Evolutionary conservation across 1,140 invertebrate genomes (phyloP).

Genomic region (Drosophila biarmipes): DNA sequence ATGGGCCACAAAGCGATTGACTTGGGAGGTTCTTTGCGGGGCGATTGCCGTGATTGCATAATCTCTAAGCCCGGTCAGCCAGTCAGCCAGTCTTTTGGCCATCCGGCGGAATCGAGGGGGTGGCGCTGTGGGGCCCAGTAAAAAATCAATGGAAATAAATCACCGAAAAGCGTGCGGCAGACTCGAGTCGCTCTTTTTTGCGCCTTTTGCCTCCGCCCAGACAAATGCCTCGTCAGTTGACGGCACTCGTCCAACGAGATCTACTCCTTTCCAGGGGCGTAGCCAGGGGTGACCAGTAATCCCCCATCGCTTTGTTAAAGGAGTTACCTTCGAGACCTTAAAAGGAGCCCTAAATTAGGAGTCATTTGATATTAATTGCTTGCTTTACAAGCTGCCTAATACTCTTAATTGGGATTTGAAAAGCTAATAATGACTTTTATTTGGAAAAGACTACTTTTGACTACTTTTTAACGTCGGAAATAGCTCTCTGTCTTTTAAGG

Average conservation of each 20-base stretch:
- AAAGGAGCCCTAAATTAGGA: too few species aligned
- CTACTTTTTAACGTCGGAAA: too few species aligned
- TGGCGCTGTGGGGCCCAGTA: constrained; percentile 1
- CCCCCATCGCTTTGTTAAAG: too few species aligned
- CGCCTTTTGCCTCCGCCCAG: constrained; percentile 14
- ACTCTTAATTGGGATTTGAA: too few species aligned
- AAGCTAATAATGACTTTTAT: too few species aligned
- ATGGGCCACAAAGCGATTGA: constrained; percentile 18
- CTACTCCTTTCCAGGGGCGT: constrained; percentile 11
- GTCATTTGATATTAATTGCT: too few species aligned
- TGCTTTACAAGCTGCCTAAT: too few species aligned
- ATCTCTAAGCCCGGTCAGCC: constrained; percentile 57
- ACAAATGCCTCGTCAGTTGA: constrained; percentile 56
- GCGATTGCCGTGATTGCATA: constrained; percentile 62
- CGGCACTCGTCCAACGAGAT: constrained; percentile 31
- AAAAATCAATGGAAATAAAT: constrained; percentile 69
- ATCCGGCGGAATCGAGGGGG: constrained; percentile 29
- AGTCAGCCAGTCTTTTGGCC: background rate
- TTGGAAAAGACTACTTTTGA: too few species aligned
- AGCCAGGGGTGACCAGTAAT: background rate
- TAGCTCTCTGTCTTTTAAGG: too few species aligned
- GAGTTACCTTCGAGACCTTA: too few species aligned
- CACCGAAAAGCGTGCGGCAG: constrained; percentile 45
- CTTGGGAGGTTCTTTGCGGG: constrained; percentile 40
- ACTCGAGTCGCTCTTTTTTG: constrained; percentile 45